Percentiles rank a stretch among this genome's conserved stretches.
Conservation (phyloP, 2,888 invertebrate genomes). For the Agapostemon virescens region DNA sequence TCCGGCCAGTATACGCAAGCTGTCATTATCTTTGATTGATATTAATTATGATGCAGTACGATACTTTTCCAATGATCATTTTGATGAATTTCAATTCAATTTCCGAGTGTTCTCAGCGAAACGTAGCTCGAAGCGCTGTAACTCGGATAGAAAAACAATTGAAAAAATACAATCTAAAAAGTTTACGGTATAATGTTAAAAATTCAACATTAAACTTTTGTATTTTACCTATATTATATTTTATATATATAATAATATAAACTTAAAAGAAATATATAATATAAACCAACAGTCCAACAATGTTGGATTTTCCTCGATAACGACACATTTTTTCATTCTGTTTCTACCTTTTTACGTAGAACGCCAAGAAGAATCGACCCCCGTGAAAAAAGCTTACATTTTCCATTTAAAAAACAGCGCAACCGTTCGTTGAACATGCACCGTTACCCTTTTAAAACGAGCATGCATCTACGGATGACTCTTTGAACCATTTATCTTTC, state of each 20-base stretch:
- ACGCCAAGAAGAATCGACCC: background rate
- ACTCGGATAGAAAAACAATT: too few relatives aligned
- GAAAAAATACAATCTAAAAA: too few relatives aligned
- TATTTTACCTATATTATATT: too few relatives aligned
- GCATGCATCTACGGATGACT: background rate
- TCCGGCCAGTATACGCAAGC: background rate
- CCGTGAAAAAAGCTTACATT: background rate
- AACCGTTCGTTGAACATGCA: background rate
- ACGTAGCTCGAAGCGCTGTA: background rate
- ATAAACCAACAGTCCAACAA: too few relatives aligned
- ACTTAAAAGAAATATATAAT: too few relatives aligned
- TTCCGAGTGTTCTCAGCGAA: background rate
- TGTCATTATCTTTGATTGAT: background rate
- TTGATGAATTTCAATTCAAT: background rate
- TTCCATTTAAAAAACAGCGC: background rate
- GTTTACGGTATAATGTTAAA: too few relatives aligned
- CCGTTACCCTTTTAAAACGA: background rate
- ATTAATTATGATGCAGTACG: background rate
- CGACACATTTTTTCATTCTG: background rate
- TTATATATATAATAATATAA: too few relatives aligned
- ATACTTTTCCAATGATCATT: background rate
- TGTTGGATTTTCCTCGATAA: too few relatives aligned
- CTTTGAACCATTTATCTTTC: background rate
- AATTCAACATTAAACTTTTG: too few relatives aligned
- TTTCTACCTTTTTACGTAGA: background rate